Conservation (phyloP, 1,140 invertebrate genomes). For the Pachypsylla venusta region DNA sequence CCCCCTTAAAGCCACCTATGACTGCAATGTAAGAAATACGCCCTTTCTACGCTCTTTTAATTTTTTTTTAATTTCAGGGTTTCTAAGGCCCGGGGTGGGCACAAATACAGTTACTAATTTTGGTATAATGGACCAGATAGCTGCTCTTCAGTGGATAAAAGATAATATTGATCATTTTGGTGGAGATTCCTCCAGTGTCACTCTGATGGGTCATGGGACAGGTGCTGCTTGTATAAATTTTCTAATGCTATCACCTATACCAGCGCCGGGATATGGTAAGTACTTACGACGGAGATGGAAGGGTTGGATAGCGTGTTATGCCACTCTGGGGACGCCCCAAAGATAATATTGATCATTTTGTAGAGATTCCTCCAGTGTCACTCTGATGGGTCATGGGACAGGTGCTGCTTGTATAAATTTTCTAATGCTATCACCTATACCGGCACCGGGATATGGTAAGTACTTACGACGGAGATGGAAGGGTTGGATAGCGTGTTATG, state of each 20-base stretch:
- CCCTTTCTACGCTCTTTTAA: too few species aligned
- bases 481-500: too few species aligned
- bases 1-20: too few species aligned
- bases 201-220: constrained; percentile 84
- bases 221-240: constrained; percentile 84
- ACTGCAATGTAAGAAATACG: too few species aligned
- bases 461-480: too few species aligned
- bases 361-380: constrained; percentile 68
- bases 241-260: constrained; percentile 63
- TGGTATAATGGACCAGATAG: constrained; percentile 74
- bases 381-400: constrained; percentile 84
- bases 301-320: too few species aligned
- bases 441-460: constrained; percentile 7
- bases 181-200: constrained; percentile 68
- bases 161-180: constrained; percentile 72
- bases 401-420: constrained; percentile 84
- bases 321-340: too few species aligned
- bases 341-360: constrained; percentile 68
- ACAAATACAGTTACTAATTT: constrained; percentile 58
- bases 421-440: constrained; percentile 63
- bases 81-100: constrained; percentile 59
- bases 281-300: too few species aligned
- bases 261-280: constrained; percentile 6
- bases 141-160: constrained; percentile 72
- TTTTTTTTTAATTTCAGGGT: constrained; percentile 49